Conservation (phyloP, 2,113 vertebrate species). For the Oncorhynchus tshawytscha region DNA sequence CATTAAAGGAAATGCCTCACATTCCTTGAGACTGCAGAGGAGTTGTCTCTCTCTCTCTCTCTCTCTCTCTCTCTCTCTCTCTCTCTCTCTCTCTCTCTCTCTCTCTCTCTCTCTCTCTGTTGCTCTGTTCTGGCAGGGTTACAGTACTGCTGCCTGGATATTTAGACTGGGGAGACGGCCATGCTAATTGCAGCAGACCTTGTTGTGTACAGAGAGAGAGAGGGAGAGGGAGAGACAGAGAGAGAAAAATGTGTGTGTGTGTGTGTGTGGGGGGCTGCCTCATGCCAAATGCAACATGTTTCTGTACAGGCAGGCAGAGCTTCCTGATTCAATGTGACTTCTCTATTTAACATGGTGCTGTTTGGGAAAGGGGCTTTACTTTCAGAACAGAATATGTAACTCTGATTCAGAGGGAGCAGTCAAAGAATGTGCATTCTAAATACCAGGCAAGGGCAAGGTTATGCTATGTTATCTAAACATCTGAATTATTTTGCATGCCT, state of each 20-base stretch:
- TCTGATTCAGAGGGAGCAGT: too few relatives aligned
- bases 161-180: constrained; percentile 49
- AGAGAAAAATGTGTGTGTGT: neutral
- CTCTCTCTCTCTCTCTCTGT: neutral
- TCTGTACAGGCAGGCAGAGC: constrained; percentile 19
- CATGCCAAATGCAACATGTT: constrained; percentile 55
- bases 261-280: neutral
- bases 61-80: neutral
- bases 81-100: neutral
- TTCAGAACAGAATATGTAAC: too few relatives aligned
- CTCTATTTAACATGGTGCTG: too few relatives aligned
- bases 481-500: neutral
- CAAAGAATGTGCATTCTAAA: too few relatives aligned
- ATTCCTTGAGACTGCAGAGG: constrained; percentile 31
- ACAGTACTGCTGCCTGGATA: constrained; percentile 36
- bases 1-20: constrained; percentile 53
- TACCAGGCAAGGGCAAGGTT: too few relatives aligned
- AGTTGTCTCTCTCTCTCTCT: constrained; percentile 18
- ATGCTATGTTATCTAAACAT: too few relatives aligned
- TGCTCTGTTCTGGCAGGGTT: constrained; percentile 35
- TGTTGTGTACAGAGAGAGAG: constrained; percentile 36
- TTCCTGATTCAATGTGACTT: too few relatives aligned
- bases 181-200: constrained; percentile 48
- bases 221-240: constrained; percentile 12
- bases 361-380: too few relatives aligned